These are phyloP conservation scores for Centropus bengalensis DNA, from an alignment of 2,113 vertebrate genomes.

Conservation along the genomic window DNA sequence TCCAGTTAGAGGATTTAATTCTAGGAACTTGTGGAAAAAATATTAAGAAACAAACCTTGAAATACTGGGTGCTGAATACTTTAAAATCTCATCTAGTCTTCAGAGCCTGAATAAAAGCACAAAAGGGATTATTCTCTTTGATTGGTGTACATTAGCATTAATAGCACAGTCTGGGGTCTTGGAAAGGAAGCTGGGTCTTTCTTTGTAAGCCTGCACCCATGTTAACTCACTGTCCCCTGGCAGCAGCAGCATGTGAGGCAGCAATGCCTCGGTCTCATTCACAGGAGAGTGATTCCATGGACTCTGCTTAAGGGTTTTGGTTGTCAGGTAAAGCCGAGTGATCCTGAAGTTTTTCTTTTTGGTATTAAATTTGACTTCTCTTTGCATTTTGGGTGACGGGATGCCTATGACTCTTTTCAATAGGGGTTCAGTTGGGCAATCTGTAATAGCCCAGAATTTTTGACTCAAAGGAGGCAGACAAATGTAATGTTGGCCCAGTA, in stretches of 20 bases:
- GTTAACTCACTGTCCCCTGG: rapidly evolving
- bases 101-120: background rate
- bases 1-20: background rate
- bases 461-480: background rate
- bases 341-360: background rate
- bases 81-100: background rate
- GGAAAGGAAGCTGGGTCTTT: background rate
- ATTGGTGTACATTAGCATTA: background rate
- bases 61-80: background rate
- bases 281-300: rapidly evolving
- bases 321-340: background rate
- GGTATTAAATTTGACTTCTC: background rate
- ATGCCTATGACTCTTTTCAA: background rate
- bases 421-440: background rate
- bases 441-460: background rate
- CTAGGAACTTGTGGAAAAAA: background rate
- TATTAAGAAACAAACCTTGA: background rate
- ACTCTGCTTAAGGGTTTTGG: background rate
- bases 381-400: background rate
- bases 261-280: background rate
- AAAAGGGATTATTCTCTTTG: background rate
- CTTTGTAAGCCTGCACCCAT: background rate
- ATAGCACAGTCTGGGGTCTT: background rate
- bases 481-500: background rate
- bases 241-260: background rate